Percentiles rank a stretch among this genome's conserved stretches.
These are phyloP conservation scores for Argyresthia albistria DNA, from an alignment of 2,888 invertebrate genomes.

Conservation along the genomic window DNA sequence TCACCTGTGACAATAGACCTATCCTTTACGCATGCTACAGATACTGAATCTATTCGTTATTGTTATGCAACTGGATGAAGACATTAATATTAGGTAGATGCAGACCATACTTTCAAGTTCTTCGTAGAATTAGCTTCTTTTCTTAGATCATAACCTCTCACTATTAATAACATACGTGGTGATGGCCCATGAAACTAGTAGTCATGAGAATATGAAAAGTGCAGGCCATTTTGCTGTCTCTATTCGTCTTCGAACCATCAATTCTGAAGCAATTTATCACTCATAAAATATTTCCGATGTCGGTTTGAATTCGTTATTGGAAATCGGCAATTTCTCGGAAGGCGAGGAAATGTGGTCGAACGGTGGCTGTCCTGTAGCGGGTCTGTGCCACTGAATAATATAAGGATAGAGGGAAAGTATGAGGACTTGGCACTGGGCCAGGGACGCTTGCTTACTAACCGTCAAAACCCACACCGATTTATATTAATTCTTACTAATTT, in stretches of 20 bases:
- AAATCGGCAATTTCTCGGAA: constrained; percentile 58
- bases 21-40: too few relatives aligned
- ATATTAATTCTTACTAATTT: constrained; percentile 51
- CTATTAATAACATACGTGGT: background rate
- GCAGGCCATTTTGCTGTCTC: background rate
- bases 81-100: too few relatives aligned
- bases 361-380: constrained; percentile 2
- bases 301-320: constrained; percentile 41
- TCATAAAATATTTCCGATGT: constrained; percentile 57
- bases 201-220: background rate
- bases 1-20: too few relatives aligned
- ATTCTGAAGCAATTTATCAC: constrained; percentile 43
- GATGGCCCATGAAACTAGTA: background rate
- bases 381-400: background rate
- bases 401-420: constrained; percentile 36
- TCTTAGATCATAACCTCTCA: background rate
- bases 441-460: constrained; percentile 19
- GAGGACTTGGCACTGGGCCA: constrained; percentile 47
- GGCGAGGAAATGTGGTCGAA: constrained; percentile 36
- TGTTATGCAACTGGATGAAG: too few relatives aligned
- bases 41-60: too few relatives aligned
- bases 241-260: constrained; percentile 24
- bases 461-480: constrained; percentile 45
- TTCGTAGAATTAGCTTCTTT: too few relatives aligned
- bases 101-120: too few relatives aligned